Base-by-base conservation (phyloP, 2,113 vertebrate genomes). In the Peucedramus taeniatus region DNA sequence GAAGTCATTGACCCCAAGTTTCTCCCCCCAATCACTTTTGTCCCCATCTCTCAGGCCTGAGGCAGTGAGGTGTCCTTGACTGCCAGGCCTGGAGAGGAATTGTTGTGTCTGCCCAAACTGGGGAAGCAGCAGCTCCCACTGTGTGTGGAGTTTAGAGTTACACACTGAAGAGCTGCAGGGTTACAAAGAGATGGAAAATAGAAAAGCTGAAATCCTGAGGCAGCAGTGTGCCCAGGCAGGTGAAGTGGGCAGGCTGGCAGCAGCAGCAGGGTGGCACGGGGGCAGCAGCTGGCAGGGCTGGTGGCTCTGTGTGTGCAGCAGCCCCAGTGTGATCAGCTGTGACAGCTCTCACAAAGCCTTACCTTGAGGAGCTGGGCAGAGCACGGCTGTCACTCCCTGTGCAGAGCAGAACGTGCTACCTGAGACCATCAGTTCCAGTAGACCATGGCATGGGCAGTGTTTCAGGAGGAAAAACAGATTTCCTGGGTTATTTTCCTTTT, bases 301-400 rank as follows among this genome's bases (percentile, higher is more conserved):
- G 71, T 47, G 83, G 78, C 77, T 75, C 47, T 68, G 42, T 17
- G 42, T 44, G 18, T n/a, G n/a, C n/a, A n/a, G n/a, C n/a, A n/a
- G n/a, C n/a, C n/a, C n/a, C n/a, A n/a, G n/a, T n/a, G 12, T 13
- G 3, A 87, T 61, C 7, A 5, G 17, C 80, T 87, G 30, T 76
- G 84, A 66, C 93, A 94, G 57, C 72, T 75, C 82, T 74, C 87
- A 77, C 87, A 86, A 53, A 83, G 42, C 47, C 45, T 13, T 13
- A 35, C 91, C 84, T 47, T 3, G 7, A 76, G 82, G 69, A 79
- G 59, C 82, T 51, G n/a, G 19, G 7, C 17, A 88, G 51, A 18
- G 92, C 66, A 22, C 1, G 13, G 35, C 77, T 87, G 57, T 28
- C 86, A 30, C 51, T 12, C 28, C 60, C 82, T 83, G 56, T 50